These are phyloP conservation scores for Poeciliopsis occidentalis DNA, from an alignment of 2,113 vertebrate genomes.

Conservation along the genomic window DNA sequence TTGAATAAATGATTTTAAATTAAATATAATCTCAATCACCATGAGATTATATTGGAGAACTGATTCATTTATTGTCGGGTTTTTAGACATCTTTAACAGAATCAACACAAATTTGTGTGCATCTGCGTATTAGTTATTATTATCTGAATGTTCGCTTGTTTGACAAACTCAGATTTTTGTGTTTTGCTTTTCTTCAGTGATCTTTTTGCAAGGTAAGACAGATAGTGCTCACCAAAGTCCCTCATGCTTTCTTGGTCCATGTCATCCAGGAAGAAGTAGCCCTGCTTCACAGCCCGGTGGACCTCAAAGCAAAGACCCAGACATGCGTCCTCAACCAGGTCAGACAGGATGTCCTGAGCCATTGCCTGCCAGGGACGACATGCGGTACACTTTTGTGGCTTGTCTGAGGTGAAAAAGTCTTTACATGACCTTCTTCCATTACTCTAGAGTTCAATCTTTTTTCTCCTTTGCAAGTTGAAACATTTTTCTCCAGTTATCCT, in stretches of 20 bases:
- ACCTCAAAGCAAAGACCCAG: slow-evolving; percentile 97
- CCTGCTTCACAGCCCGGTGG: slow-evolving; percentile 95
- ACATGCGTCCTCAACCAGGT: slow-evolving; percentile 96
- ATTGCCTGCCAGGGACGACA: slow-evolving; percentile 82
- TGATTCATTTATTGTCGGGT: no score
- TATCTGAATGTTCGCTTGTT: no score
- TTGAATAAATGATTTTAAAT: neutral
- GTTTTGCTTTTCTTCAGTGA: neutral
- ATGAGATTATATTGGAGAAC: no score
- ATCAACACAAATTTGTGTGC: no score
- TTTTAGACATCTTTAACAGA: no score
- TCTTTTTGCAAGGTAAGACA: neutral
- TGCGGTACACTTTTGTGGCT: neutral
- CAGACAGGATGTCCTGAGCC: slow-evolving; percentile 94
- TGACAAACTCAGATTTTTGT: no score
- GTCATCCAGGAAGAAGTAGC: slow-evolving; percentile 97
- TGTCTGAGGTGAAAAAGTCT: neutral
- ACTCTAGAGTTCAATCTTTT: no score
- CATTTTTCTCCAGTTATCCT: no score
- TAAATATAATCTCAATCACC: no score
- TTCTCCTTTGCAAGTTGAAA: no score
- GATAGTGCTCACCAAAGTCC: slow-evolving; percentile 88
- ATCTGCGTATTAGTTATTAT: no score
- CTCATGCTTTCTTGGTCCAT: slow-evolving; percentile 97
- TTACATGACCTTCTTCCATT: neutral